Percentiles rank a stretch among this genome's conserved stretches.
Evolutionary conservation across 2,797 vertebrate genomes (phyloP).

Genomic region (Gadopsis marmoratus): DNA sequence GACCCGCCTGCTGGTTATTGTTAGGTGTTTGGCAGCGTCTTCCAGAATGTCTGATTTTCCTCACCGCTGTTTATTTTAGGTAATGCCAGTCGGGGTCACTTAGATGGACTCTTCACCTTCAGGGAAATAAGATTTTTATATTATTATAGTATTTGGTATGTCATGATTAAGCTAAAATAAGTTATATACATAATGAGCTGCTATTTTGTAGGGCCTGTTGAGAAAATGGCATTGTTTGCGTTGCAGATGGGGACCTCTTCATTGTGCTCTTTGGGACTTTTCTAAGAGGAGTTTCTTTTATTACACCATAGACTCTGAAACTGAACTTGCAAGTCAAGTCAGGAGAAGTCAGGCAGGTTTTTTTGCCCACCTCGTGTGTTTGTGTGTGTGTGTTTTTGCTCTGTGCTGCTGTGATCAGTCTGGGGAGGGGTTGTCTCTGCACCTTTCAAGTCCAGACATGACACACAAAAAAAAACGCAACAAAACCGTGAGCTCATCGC

Average conservation of each 20-base stretch:
- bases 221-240: background rate
- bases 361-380: conserved; percentile 52
- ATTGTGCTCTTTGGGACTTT: background rate
- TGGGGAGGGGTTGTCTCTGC: conserved; percentile 56
- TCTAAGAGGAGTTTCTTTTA: conserved; percentile 26
- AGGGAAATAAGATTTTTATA: background rate
- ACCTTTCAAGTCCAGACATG: conserved; percentile 73
- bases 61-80: conserved; percentile 18
- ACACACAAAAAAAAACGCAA: conserved; percentile 40
- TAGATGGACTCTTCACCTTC: conserved; percentile 8
- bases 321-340: conserved; percentile 66
- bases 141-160: background rate
- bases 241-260: background rate
- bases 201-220: background rate
- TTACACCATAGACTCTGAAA: conserved; percentile 32
- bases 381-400: conserved; percentile 22
- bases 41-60: conserved; percentile 24
- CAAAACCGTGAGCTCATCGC: conserved; percentile 62
- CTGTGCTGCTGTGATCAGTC: conserved; percentile 37
- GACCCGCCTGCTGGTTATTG: conserved; percentile 48
- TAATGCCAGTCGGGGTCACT: background rate
- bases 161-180: background rate
- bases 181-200: background rate
- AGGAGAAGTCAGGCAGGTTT: conserved; percentile 76
- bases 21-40: conserved; percentile 29